Conservation (phyloP, 2,113 vertebrate genomes). For the Empidonax traillii region DNA sequence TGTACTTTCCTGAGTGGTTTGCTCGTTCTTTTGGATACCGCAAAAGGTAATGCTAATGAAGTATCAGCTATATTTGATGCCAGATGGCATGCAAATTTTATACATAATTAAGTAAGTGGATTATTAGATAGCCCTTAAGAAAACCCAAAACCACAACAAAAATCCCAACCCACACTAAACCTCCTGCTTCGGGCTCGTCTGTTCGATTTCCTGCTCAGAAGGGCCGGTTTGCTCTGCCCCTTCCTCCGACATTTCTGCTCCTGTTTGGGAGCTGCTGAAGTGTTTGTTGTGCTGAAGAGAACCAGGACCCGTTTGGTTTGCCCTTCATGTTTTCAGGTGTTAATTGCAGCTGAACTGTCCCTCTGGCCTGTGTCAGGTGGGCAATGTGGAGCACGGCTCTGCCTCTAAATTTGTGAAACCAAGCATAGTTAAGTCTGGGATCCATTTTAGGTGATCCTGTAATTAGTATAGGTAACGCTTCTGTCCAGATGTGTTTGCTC, state of each 20-base stretch:
- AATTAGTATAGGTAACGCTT: neutral
- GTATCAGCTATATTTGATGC: neutral
- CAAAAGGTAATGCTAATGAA: neutral
- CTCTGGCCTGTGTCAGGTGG: neutral
- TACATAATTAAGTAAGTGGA: neutral
- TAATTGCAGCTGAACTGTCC: neutral
- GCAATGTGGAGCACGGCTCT: neutral
- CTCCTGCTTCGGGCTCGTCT: neutral
- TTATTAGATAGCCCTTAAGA: neutral
- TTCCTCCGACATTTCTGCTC: neutral
- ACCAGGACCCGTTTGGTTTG: rapidly evolving
- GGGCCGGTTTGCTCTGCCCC: neutral
- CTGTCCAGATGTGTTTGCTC: neutral
- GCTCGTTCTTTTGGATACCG: neutral
- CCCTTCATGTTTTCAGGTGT: neutral
- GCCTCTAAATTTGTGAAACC: neutral
- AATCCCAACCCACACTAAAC: rapidly evolving
- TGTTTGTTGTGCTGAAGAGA: neutral
- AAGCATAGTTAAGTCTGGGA: neutral
- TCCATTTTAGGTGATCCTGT: neutral
- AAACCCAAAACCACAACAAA: neutral
- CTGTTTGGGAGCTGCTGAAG: neutral
- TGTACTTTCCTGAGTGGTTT: neutral
- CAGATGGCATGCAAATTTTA: neutral
- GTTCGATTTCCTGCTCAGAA: neutral